These are phyloP conservation scores for Lagenorhynchus albirostris DNA, from an alignment of 2,113 vertebrate genomes.

Conservation along the genomic window DNA sequence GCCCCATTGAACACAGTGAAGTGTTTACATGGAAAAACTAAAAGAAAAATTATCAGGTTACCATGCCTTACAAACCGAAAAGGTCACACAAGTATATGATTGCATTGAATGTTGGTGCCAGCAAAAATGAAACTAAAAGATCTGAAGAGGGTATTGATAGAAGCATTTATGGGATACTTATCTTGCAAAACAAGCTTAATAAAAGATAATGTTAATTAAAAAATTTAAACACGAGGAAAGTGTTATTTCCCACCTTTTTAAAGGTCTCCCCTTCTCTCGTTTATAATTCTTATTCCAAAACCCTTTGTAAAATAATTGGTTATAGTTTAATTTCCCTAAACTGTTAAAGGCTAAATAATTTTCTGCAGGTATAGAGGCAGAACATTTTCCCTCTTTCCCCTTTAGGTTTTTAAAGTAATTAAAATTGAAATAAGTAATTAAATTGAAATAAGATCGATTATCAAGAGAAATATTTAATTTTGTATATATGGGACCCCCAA, in stretches of 20 bases:
- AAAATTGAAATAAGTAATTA: background rate
- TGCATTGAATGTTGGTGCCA: background rate
- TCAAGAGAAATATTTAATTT: background rate
- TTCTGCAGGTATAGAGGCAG: background rate
- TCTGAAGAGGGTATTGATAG: background rate
- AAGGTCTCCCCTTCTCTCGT: background rate
- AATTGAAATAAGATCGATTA: background rate
- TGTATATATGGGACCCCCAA: background rate
- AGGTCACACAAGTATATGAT: background rate
- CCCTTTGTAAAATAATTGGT: conserved; percentile 4
- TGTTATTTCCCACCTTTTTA: background rate
- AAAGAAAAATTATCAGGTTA: background rate
- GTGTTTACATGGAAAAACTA: background rate
- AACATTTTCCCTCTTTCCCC: background rate
- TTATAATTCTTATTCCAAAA: background rate
- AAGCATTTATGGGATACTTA: background rate
- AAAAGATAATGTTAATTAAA: background rate
- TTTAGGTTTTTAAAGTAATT: background rate
- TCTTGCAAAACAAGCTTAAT: conserved; percentile 7
- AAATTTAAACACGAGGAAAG: background rate
- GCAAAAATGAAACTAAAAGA: background rate
- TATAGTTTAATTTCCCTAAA: background rate
- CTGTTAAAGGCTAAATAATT: background rate
- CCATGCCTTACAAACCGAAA: background rate
- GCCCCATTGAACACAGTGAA: background rate